Percentiles rank a stretch among this genome's conserved stretches.
Conservation (phyloP, 2,113 vertebrate genomes). For the Phrynosoma blainvillii region DNA sequence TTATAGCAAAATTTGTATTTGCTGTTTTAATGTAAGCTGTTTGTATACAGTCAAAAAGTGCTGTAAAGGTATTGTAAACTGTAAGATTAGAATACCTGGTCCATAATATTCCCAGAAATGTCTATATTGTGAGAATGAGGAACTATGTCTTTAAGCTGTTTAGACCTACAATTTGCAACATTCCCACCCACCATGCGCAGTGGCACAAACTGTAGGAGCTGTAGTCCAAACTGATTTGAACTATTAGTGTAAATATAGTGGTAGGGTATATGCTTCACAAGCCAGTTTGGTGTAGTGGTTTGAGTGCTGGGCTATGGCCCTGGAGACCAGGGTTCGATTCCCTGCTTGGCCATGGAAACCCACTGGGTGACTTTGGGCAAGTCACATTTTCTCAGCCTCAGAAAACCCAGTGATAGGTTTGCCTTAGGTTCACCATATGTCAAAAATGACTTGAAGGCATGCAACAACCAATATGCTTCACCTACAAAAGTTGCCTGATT, state of each 20-base stretch:
- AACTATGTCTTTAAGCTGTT: neutral
- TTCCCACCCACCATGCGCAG: neutral
- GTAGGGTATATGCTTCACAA: neutral
- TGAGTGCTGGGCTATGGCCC: too few relatives aligned
- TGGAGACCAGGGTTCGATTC: too few relatives aligned
- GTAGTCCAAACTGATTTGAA: neutral
- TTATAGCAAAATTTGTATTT: neutral
- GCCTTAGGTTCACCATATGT: too few relatives aligned
- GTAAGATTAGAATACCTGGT: neutral
- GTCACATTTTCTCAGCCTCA: too few relatives aligned
- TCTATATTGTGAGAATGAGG: neutral
- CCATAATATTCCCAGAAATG: neutral
- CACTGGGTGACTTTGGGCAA: too few relatives aligned
- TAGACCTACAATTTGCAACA: neutral
- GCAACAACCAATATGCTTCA: neutral
- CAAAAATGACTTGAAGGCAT: too few relatives aligned
- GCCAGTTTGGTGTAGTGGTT: too few relatives aligned
- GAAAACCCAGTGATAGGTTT: too few relatives aligned
- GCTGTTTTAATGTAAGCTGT: neutral
- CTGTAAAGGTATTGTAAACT: neutral
- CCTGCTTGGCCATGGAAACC: too few relatives aligned
- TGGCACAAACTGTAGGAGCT: neutral
- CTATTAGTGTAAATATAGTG: neutral
- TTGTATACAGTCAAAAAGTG: neutral
- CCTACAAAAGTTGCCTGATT: neutral